Base-by-base conservation (phyloP, 2,888 invertebrate genomes). In the Rhodophaea formosa region DNA sequence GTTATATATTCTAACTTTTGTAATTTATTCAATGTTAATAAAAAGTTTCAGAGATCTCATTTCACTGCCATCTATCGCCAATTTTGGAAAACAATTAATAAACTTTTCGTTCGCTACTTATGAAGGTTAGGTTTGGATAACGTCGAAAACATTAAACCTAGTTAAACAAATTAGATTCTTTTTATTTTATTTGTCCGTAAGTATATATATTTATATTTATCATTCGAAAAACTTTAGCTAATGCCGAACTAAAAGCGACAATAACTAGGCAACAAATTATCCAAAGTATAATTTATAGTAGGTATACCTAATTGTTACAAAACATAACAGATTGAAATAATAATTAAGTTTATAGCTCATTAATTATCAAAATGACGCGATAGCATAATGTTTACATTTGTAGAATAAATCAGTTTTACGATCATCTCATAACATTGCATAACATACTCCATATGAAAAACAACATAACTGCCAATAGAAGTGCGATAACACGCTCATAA, bases 401-500 rank as follows among this genome's bases (percentile, higher is more conserved):
- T 73, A 71, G 71, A 45, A 55, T 77, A 74, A 82, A 74, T 79
- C 70, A 75, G 66, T 76, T 80, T 80, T 76, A 82, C 68, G 74
- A 78, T 72, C 74, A 65, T 68, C 63, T 70, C 75, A 76, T 77
- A 76, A 78, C 70, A 71, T 79, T 75, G 78, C 68, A 66, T 76
- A 81, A 77, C 67, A 72, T 75, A 69, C 67, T 76, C 68, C 69
- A 66, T 77, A 80, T 75, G 75, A 82, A 81, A 80, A 79, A 77
- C 77, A 76, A 80, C 82, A 79, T 83, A 84, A 85, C 73, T 80
- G 79, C 77, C 86, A 84, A 88, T 89, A 88, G 88, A 86, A 80
- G 76, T 73, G 80, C 80, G 79, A 87, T 89, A 90, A 88, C 77
- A 77, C 64, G 77, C 69, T 77, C 88, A 80, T 90, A 89, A 88